Base-by-base conservation (phyloP, 2,797 vertebrate genomes). In the Coregonus suidteri region DNA sequence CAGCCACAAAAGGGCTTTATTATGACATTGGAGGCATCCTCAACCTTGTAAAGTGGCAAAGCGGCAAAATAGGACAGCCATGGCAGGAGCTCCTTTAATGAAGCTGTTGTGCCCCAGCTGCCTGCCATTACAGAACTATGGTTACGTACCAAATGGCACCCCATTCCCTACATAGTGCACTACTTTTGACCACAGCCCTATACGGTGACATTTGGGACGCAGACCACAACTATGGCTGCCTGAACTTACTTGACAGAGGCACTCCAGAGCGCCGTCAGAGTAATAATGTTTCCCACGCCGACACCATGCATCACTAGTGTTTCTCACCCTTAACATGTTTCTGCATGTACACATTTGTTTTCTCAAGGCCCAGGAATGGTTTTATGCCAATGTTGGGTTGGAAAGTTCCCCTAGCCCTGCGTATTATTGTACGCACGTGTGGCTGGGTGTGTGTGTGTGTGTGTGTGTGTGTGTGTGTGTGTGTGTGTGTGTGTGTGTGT, bases 311-410 rank as follows among this genome's bases (percentile, higher is more conserved):
- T 84, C 83, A 88, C 81, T 85, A 82, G 77, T 86, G 84, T 84
- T 89, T 88, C 84, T 91, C 85, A 90, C 87, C 83, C 89, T 59
- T 87, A 85, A 90, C 83, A 89, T 87, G 80, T 86, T 53, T 87
- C 84, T 25, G 1, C 25, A 25, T 25, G 25, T 25, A 87, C 86
- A 87, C 86, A 81, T 86, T 86, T 86, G 80, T 71, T 84, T 85
- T 84, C 75, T 78, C 65, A 6, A 80, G 25, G 25, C 25, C 25
- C 25, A 78, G 76, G 76, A 88, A 86, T 75, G 88, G 83, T 20
- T 52, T 15, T 82, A 76, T 81, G 87, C 87, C 89, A 89, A 91
- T 88, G 90, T 89, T 89, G 82, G 82, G 76, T 81, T 87, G 75
- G 64, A 37, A 25, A 25, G 25, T 25, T 25, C 25, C 25, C 25